Evolutionary conservation across 2,888 invertebrate species (phyloP).

Genomic region (Pammene aurita): DNA sequence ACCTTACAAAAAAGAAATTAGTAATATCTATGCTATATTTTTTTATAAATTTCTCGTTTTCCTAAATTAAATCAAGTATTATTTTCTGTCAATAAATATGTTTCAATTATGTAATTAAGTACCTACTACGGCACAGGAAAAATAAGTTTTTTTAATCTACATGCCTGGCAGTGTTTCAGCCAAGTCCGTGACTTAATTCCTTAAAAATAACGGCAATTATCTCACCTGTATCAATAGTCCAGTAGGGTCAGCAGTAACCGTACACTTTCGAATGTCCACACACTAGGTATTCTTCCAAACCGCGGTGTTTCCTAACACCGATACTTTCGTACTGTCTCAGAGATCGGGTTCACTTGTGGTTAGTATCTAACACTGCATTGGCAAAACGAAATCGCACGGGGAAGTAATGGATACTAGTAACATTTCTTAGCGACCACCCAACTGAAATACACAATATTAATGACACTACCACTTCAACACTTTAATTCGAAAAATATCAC

Average conservation of each 20-base stretch:
- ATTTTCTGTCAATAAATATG: too few relatives aligned
- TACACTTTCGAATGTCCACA: conserved; percentile 50
- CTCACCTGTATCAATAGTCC: conserved; percentile 44
- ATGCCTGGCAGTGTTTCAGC: conserved; percentile 4
- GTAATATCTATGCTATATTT: too few relatives aligned
- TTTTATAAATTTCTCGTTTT: too few relatives aligned
- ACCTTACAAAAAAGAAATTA: too few relatives aligned
- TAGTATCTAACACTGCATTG: conserved; percentile 77
- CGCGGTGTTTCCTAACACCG: conserved; percentile 73
- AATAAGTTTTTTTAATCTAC: not conserved
- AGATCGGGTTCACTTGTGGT: conserved; percentile 80
- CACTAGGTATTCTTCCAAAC: conserved; percentile 71
- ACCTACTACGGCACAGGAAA: not conserved
- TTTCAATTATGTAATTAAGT: too few relatives aligned
- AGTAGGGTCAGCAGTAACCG: conserved; percentile 41
- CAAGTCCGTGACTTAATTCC: conserved; percentile 11
- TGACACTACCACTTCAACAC: conserved; percentile 54
- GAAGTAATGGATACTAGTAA: conserved; percentile 75
- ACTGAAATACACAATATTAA: conserved; percentile 66
- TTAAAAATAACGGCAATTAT: conserved; percentile 2
- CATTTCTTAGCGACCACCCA: conserved; percentile 70
- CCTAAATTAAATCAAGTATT: too few relatives aligned
- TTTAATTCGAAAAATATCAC: conserved; percentile 57
- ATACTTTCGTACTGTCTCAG: conserved; percentile 75
- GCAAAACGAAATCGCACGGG: conserved; percentile 73